Conservation (phyloP, 1,140 invertebrate genomes). For the Heliconius congener region DNA sequence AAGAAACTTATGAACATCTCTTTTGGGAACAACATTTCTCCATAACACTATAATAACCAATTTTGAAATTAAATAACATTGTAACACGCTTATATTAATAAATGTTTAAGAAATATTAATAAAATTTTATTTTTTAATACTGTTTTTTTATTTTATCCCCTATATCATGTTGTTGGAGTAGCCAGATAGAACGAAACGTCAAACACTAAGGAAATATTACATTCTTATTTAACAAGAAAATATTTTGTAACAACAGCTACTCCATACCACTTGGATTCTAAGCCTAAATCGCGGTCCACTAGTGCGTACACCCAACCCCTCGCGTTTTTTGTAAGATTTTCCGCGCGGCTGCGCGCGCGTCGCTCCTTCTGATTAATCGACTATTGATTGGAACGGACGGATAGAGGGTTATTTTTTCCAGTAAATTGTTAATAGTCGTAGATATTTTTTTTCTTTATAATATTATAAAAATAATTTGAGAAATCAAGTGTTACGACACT, state of each 20-base stretch:
- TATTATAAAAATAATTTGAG: not conserved
- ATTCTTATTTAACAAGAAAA: not conserved
- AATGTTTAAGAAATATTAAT: too few relatives aligned
- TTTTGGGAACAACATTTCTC: too few relatives aligned
- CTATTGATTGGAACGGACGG: conserved; percentile 66
- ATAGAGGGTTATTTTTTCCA: conserved; percentile 24
- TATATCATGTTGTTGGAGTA: too few relatives aligned
- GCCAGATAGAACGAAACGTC: too few relatives aligned
- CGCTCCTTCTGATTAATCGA: conserved; percentile 73
- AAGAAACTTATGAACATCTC: too few relatives aligned
- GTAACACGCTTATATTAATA: too few relatives aligned
- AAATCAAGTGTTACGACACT: too few relatives aligned
- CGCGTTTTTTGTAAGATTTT: conserved; percentile 77
- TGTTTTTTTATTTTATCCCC: too few relatives aligned
- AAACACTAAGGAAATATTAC: too few relatives aligned
- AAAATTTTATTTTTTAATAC: too few relatives aligned
- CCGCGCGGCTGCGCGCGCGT: conserved; percentile 66
- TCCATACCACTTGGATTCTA: conserved; percentile 46
- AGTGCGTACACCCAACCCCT: conserved; percentile 57
- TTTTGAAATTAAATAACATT: too few relatives aligned
- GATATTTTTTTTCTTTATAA: not conserved
- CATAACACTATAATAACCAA: too few relatives aligned
- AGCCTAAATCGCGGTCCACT: conserved; percentile 59
- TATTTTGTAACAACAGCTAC: conserved; percentile 17
- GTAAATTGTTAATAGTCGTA: conserved; percentile 4